Percentiles rank a stretch among this genome's conserved stretches.
Evolutionary conservation across 2,797 vertebrate genomes (phyloP).

Genomic region (Carcharodon carcharias): DNA sequence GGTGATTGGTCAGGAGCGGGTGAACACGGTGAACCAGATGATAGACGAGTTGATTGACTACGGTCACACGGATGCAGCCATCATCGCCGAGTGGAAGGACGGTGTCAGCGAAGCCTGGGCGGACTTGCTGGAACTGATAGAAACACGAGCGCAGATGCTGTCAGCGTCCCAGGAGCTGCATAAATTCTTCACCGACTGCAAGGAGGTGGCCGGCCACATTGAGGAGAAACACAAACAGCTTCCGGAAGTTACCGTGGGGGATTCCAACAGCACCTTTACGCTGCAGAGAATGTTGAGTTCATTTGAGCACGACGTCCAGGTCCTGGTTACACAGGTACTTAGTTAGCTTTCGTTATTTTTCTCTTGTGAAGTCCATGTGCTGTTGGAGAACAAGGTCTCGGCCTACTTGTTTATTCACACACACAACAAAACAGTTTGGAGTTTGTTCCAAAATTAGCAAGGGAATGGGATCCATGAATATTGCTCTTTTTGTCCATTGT

Average conservation of each 20-base stretch:
- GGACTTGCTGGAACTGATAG: slow-evolving; percentile 88
- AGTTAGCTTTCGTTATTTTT: too few species aligned
- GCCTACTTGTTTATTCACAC: not conserved
- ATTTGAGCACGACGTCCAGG: slow-evolving; percentile 88
- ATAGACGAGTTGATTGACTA: slow-evolving; percentile 92
- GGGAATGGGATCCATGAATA: not conserved
- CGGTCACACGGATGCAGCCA: slow-evolving; percentile 80
- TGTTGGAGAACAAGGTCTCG: not conserved
- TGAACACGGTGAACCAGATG: slow-evolving; percentile 86
- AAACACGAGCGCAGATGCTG: slow-evolving; percentile 82
- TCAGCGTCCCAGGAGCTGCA: slow-evolving; percentile 85
- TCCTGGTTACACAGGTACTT: slow-evolving; percentile 61
- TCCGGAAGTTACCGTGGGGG: slow-evolving; percentile 67
- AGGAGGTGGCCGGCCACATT: slow-evolving; percentile 78
- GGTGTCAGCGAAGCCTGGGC: slow-evolving; percentile 92
- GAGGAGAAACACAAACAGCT: slow-evolving; percentile 78
- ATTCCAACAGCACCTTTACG: slow-evolving; percentile 70
- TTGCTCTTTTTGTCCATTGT: not conserved
- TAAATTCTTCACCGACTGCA: slow-evolving; percentile 86
- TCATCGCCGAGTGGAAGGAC: slow-evolving; percentile 93
- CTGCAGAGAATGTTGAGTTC: slow-evolving; percentile 76
- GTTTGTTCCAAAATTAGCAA: not conserved
- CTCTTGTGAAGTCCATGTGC: not conserved
- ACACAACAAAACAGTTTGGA: not conserved
- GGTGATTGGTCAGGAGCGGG: slow-evolving; percentile 73